These are phyloP conservation scores for Chrysolina oricalcia DNA, from an alignment of 2,888 invertebrate genomes.

Conservation along the genomic window DNA sequence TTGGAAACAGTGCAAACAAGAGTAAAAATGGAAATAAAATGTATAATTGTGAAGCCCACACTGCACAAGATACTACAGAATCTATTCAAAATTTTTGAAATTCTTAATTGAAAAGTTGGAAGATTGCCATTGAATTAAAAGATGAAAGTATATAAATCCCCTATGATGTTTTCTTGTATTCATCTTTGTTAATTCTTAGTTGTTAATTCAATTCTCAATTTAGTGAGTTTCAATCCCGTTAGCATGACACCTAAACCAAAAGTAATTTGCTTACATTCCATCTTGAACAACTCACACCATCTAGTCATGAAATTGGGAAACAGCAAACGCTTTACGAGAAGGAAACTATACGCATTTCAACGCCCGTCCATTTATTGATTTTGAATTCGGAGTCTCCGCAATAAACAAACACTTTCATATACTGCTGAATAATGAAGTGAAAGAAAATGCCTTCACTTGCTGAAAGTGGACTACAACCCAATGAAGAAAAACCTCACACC, in stretches of 20 bases:
- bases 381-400: not conserved
- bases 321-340: not conserved
- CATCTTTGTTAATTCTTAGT: too few relatives aligned
- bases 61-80: too few relatives aligned
- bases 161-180: too few relatives aligned
- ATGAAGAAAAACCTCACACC: slow-evolving; percentile 67
- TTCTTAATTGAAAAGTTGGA: too few relatives aligned
- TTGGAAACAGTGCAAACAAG: too few relatives aligned
- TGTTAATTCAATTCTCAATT: too few relatives aligned
- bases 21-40: too few relatives aligned
- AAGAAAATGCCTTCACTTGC: slow-evolving; percentile 60
- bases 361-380: not conserved
- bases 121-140: too few relatives aligned
- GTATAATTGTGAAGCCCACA: too few relatives aligned
- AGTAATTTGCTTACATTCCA: not conserved
- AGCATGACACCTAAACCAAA: not conserved
- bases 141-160: too few relatives aligned
- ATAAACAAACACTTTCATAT: not conserved
- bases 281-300: not conserved
- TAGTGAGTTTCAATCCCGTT: not conserved
- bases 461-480: slow-evolving; percentile 67
- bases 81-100: too few relatives aligned
- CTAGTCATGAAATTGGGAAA: not conserved
- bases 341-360: not conserved
- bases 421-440: slow-evolving; percentile 7